These are phyloP conservation scores for Amorpha juglandis DNA, from an alignment of 2,888 invertebrate genomes.

Conservation along the genomic window DNA sequence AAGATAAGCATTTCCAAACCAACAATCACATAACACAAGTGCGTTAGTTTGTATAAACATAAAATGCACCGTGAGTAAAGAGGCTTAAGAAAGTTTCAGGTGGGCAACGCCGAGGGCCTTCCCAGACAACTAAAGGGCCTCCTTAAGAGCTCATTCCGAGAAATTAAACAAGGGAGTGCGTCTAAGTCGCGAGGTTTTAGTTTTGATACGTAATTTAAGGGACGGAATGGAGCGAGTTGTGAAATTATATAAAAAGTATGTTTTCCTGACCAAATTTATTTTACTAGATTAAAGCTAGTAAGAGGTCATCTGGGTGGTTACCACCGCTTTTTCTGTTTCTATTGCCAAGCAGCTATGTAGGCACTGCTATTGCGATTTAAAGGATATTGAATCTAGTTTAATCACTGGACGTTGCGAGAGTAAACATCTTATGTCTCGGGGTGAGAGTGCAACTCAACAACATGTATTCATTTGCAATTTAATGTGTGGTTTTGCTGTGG, in stretches of 20 bases:
- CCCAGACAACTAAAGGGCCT: constrained; percentile 64
- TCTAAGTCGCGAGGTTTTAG: constrained; percentile 69
- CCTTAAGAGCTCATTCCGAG: constrained; percentile 77
- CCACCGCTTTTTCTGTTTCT: too few relatives aligned
- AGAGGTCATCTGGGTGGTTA: too few relatives aligned
- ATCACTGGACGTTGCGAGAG: not conserved
- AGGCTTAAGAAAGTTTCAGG: constrained; percentile 44
- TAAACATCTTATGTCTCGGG: too few relatives aligned
- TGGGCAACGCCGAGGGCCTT: constrained; percentile 46
- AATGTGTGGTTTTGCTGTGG: too few relatives aligned
- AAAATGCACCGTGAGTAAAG: constrained; percentile 26
- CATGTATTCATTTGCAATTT: too few relatives aligned
- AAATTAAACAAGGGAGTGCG: constrained; percentile 75
- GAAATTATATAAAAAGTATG: not conserved
- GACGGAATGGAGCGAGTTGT: constrained; percentile 35
- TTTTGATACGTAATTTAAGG: constrained; percentile 41
- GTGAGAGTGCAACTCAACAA: too few relatives aligned
- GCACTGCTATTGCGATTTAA: too few relatives aligned
- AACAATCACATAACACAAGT: not conserved
- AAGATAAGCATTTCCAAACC: not conserved
- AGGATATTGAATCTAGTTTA: too few relatives aligned
- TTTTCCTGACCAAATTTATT: too few relatives aligned
- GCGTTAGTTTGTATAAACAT: not conserved
- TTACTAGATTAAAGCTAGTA: too few relatives aligned
- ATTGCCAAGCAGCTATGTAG: too few relatives aligned